These are phyloP conservation scores for Sus scrofa DNA, from an alignment of 2,113 vertebrate species.

Conservation along the genomic window DNA sequence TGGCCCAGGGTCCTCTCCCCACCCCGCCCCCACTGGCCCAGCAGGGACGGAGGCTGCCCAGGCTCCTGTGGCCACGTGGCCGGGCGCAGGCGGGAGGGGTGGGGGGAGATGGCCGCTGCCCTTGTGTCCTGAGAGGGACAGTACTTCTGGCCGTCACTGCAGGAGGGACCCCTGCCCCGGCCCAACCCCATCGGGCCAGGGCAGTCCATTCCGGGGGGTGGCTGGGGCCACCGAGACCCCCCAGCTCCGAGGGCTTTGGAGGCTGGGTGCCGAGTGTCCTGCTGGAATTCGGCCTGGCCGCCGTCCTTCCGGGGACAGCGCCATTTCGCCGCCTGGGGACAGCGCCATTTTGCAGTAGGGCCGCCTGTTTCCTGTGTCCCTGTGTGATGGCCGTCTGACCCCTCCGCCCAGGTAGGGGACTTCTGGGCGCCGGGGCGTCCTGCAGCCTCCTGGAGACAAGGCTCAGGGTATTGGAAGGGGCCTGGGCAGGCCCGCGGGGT, in stretches of 20 bases:
- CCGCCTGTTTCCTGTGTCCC: background rate
- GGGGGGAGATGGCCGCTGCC: constrained; percentile 57
- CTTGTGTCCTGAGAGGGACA: background rate
- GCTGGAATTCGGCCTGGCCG: rapidly evolving
- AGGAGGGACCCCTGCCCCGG: background rate
- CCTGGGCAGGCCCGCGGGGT: background rate
- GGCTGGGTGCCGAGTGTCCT: rapidly evolving
- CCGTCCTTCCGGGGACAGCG: rapidly evolving
- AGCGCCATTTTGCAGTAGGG: background rate
- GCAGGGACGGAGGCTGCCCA: background rate
- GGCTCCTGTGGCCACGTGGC: background rate
- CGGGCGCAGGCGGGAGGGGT: background rate
- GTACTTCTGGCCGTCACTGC: background rate
- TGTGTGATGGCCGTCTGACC: background rate
- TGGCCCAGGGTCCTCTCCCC: background rate
- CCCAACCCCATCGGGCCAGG: background rate
- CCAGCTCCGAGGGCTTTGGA: rapidly evolving
- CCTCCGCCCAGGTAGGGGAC: background rate
- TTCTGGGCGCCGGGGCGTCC: rapidly evolving
- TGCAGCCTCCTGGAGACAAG: background rate
- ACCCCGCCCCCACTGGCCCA: rapidly evolving
- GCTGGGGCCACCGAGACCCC: background rate
- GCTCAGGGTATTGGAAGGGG: background rate
- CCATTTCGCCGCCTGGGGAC: background rate
- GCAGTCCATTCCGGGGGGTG: rapidly evolving